Evolutionary conservation across 1,140 invertebrate species (phyloP), one percentile per base, ranked within the genome.

Genomic region (Drosophila ambigua): DNA sequence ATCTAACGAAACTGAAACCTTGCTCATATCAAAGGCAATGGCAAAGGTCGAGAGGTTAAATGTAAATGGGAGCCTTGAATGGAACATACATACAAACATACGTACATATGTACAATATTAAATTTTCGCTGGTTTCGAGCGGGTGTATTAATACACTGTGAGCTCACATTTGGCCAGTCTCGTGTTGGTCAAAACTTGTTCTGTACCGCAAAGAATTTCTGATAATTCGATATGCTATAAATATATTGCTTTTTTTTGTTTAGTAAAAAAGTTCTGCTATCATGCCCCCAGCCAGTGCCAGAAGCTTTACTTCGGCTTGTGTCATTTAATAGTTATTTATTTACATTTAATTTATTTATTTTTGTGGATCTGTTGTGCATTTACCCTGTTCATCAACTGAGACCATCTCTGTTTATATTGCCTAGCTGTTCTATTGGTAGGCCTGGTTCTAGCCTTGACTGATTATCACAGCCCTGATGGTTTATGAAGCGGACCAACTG

Each of bases 131-230:
- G 35, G 24, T 31, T 24, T 44, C 20, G 16, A 49, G 3, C 16
- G 41, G 6, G 51, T 61, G 35, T 72, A 72, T 72, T 61, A 48
- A 52, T 61, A 72, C 23, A 1, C 11, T n/a, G 20, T 72, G 68
- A 72, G 55, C 55, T 72, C 67, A 72, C 55, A 49, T n/a, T 28
- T 50, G 26, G 35, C 11, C 20, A 52, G 67, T 28, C 67, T 69
- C 64, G 23, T 45, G 48, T 46, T 60, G 13, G n/a, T 24, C 44
- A 7, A 55, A 82, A 80, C 78, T 59, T 13, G 78, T 72, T 73
- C 54, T 55, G 7, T 0, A 39, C 24, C 20, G 6, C 9, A 15
- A 62, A 66, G 51, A 76, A 72, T 62, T 65, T 41, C 43, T 44
- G 13, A 26, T 48, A 35, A 55, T 44, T 44, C 41, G 43, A 49